Conservation (phyloP, 2,113 vertebrate species). For the Rhineura floridana region DNA sequence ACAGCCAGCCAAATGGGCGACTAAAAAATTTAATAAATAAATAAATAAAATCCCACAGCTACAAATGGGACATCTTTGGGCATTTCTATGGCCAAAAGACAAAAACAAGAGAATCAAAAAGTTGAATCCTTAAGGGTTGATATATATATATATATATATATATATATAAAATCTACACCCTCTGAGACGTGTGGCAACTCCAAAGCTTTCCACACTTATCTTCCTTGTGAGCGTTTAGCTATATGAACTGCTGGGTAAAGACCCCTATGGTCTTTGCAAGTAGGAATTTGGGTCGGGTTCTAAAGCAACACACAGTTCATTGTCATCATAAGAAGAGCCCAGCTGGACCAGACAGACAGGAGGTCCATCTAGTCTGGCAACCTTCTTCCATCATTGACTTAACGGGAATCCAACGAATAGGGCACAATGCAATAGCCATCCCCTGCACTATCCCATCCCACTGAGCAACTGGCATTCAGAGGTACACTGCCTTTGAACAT, state of each 20-base stretch:
- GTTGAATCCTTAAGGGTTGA: background rate
- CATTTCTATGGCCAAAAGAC: constrained; percentile 23
- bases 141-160: too few species aligned
- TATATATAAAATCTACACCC: background rate
- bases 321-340: background rate
- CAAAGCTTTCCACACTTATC: background rate
- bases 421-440: too few species aligned
- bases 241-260: background rate
- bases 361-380: too few species aligned
- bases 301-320: background rate
- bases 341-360: background rate
- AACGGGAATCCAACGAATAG: too few species aligned
- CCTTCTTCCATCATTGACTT: too few species aligned
- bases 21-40: too few species aligned
- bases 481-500: too few species aligned
- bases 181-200: background rate
- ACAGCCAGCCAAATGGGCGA: too few species aligned
- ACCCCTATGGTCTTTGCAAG: background rate
- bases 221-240: background rate
- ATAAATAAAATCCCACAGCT: constrained; percentile 48
- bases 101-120: background rate
- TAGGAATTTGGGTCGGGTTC: constrained; percentile 31
- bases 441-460: too few species aligned
- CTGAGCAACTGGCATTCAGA: too few species aligned
- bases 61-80: constrained; percentile 23